A percentile compares a stretch with the other conserved stretches of the same genome.
Evolutionary conservation across 2,888 invertebrate genomes (phyloP).

Genomic region (Apodemia zela): DNA sequence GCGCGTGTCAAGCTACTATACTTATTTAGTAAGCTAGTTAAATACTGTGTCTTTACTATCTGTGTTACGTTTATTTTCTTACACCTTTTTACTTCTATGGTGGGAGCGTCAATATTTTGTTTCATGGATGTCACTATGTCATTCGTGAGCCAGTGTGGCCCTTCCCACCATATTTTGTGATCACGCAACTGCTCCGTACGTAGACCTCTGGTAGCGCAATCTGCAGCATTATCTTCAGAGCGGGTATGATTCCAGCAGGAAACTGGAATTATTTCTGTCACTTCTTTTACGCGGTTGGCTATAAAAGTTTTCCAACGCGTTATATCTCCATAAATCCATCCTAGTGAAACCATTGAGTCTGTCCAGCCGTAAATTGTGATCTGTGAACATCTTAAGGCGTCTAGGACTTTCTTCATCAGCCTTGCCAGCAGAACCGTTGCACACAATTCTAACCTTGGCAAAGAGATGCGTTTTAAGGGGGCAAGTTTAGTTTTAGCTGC

Average conservation of each 20-base stretch:
- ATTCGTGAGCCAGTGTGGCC: background rate
- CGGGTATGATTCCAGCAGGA: background rate
- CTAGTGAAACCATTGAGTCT: background rate
- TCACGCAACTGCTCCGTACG: background rate
- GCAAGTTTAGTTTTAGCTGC: constrained; percentile 1
- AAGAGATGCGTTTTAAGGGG: background rate
- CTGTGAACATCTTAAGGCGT: background rate
- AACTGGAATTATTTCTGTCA: background rate
- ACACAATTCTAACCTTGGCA: background rate
- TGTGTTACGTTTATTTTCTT: no score
- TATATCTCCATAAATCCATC: background rate
- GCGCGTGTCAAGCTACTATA: no score
- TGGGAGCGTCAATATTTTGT: no score
- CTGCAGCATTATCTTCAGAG: background rate
- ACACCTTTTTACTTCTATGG: no score
- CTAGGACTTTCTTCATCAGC: background rate
- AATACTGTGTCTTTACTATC: no score
- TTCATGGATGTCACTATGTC: background rate
- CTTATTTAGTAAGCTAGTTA: no score
- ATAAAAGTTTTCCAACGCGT: background rate
- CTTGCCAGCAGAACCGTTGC: background rate
- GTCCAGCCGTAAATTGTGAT: background rate
- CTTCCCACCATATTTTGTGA: background rate
- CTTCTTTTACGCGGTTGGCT: background rate
- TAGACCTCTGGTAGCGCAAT: background rate